Evolutionary conservation across 2,888 invertebrate genomes (phyloP), one percentile per base, ranked within the genome.

Genomic region (Drosophila merina): DNA sequence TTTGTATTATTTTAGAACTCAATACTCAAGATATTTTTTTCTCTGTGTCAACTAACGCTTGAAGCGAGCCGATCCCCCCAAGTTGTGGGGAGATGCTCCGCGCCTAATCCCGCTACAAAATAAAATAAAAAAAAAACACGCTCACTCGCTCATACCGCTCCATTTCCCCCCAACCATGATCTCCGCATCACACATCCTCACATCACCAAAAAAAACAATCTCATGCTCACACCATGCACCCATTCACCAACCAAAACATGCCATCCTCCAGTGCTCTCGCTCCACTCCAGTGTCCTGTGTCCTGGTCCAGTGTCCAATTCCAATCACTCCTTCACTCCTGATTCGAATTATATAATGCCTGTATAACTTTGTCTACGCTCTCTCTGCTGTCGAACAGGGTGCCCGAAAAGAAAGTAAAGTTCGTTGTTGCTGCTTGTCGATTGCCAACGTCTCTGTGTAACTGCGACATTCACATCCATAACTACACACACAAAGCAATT

Each of bases 391-490:
- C 47, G 55, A 50, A 68, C 73, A 84, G 85, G 73, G 79, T 81
- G 79, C 48, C 50, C 51, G 20, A 20, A 44, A 50, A 38, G 8
- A 42, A 48, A 51, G 71, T 57, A 51, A 67, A 73, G 88, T 87
- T 84, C 83, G 88, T 84, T 84, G 84, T 88, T 88, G 88, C 88
- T 84, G 84, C 88, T 87, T 84, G 84, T 86, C 88, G 88, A 88
- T 88, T 85, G 84, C 81, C 83, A 83, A 76, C 88, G 76, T 78
- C 72, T 76, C 76, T 84, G 72, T 68, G 64, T 82, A 76, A 77
- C 63, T 77, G 69, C 64, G 67, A 72, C 64, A 77, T 57, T 66
- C 55, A 50, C 36, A 67, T 57, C 59, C 54, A 58, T 31, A 33
- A 26, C 28, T 28, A 57, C 57, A 48, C 45, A 59, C 71, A 51